Base-by-base conservation (phyloP, 2,888 invertebrate genomes). In the Campopleginae sp. region DNA sequence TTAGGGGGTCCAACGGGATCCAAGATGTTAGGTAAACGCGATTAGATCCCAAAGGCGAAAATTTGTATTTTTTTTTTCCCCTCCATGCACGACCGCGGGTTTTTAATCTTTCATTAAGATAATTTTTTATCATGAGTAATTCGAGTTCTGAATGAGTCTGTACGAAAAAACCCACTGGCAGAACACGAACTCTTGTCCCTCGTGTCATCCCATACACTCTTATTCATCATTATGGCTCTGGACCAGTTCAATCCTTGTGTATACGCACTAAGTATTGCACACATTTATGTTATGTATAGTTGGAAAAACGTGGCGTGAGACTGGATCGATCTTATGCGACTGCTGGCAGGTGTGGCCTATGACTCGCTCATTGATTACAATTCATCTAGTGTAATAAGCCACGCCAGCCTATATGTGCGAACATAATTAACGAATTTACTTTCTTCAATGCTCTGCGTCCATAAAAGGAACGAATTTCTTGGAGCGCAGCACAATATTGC, bases 331-430 rank as follows among this genome's bases (percentile, higher is more conserved):
- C 84, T 80, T 80, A 80, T 80, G 38, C 66, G 38, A 46, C 65
- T 72, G 65, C 38, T 70, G 76, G 80, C 84, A 84, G 84, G 84
- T 84, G 84, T 80, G 84, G 84, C 84, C 71, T 23, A 71, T 65
- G 46, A 65, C 72, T 80, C 71, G 84, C 65, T 84, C 84, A 84
- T 84, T 76, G 84, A 84, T 84, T 84, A 80, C 84, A 71, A 65
- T 65, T 76, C 63, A 44, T 31, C 70, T 79, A 23, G 31, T 33
- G 54, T 27, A 42, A 33, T 46, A 58, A 58, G 4, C 27, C 8
- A 17, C 19, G 46, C 8, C 51, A 66, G 14, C 33, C 33, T 65
- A 76, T 51, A 76, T 51, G 31, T 44, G 58, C 19, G n/a, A 58
- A 44, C 44, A 44, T 54, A 58, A 58, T 58, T 58, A 58, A 48